phyloP scores from a whole-genome alignment of 1,140 invertebrate species.

The Caenorhabditis elegans region WBcel235 BX284606.5:2388501-2389000 shows the following conservation, averaged over 20 bases:
- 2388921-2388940: background rate
- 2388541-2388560: background rate
- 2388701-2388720: background rate
- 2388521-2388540: background rate
- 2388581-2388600: conserved; percentile 32
- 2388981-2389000: conserved; percentile 28
- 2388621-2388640: conserved; percentile 13
- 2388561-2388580: background rate
- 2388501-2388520: background rate
- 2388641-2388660: background rate
- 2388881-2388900: no score
- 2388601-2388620: background rate
- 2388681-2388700: background rate
- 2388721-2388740: background rate
- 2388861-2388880: background rate
- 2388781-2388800: conserved; percentile 31
- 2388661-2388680: conserved; percentile 26
- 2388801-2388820: conserved; percentile 29
- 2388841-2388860: conserved; percentile 45
- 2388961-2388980: conserved; percentile 26
- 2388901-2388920: conserved; percentile 9
- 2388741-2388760: background rate
- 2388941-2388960: conserved; percentile 18
- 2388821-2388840: conserved; percentile 37
- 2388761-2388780: conserved; percentile 41